phyloP scores from a whole-genome alignment of 2,113 vertebrate genomes.

The Nesoenas mayeri region DNA sequence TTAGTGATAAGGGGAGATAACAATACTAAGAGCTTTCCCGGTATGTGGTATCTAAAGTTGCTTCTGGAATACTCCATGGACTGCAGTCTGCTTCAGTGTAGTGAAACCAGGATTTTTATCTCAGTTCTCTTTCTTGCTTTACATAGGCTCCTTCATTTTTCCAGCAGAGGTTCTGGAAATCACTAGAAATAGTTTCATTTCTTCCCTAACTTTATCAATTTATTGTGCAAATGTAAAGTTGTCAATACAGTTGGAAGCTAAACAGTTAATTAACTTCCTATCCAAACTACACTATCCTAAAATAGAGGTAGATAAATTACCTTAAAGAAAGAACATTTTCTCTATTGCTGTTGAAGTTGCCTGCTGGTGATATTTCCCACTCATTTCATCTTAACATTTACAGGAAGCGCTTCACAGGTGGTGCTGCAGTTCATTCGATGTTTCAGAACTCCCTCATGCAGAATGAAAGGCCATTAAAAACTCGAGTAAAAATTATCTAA shows the following conservation, averaged over 20 bases:
- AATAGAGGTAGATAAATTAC: background rate
- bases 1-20: background rate
- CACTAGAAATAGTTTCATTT: background rate
- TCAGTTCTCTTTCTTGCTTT: background rate
- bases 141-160: background rate
- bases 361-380: background rate
- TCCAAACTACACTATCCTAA: background rate
- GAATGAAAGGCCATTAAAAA: conserved; percentile 48
- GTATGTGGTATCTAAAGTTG: background rate
- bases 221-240: background rate
- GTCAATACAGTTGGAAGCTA: background rate
- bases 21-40: background rate
- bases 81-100: background rate
- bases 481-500: conserved; percentile 23
- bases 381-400: conserved; percentile 22
- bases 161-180: background rate
- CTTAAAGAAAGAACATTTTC: background rate
- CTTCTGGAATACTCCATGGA: background rate
- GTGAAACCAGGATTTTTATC: background rate
- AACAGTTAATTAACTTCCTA: background rate
- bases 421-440: conserved; percentile 1
- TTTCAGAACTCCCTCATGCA: conserved; percentile 36
- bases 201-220: background rate
- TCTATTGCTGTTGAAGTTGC: background rate
- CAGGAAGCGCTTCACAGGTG: conserved; percentile 22